A percentile compares a stretch with the other conserved stretches of the same genome.
phyloP scores from a whole-genome alignment of 2,888 invertebrate genomes.

The Callyntrura sp. region DNA sequence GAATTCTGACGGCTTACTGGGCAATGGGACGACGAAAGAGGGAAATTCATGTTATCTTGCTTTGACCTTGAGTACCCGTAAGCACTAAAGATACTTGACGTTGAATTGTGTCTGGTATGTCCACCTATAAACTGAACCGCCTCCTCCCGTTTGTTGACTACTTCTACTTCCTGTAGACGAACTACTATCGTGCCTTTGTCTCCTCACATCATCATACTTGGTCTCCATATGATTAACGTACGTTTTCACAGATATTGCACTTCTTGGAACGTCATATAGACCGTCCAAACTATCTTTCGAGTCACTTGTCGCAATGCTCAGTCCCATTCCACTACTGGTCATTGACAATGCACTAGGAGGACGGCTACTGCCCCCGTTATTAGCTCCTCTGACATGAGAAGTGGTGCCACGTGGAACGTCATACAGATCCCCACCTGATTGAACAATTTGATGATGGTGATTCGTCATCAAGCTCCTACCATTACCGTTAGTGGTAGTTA shows the following conservation, averaged over 20 bases:
- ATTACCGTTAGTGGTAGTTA: neutral
- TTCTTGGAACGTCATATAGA: conserved; percentile 80
- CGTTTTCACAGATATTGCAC: conserved; percentile 64
- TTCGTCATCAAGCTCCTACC: conserved; percentile 11
- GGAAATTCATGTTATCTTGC: conserved; percentile 23
- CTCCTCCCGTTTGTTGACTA: conserved; percentile 28
- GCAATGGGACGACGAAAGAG: neutral
- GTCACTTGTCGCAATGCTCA: conserved; percentile 80
- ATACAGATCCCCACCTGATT: conserved; percentile 77
- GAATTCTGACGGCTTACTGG: neutral
- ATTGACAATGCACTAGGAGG: conserved; percentile 80
- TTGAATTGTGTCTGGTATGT: conserved; percentile 68
- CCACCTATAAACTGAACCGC: too few species aligned
- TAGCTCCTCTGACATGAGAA: conserved; percentile 27
- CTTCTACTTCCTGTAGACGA: conserved; percentile 48
- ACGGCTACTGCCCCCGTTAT: conserved; percentile 76
- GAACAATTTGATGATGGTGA: conserved; percentile 50
- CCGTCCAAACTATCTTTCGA: conserved; percentile 80
- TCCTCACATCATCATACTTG: conserved; percentile 80
- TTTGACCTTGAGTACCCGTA: conserved; percentile 73
- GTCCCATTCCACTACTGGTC: conserved; percentile 79
- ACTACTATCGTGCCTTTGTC: conserved; percentile 44
- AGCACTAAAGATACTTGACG: conserved; percentile 76
- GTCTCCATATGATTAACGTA: conserved; percentile 81
- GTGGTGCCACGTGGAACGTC: conserved; percentile 80